phyloP scores from a whole-genome alignment of 2,113 vertebrate genomes.

The Abramis brama region DNA sequence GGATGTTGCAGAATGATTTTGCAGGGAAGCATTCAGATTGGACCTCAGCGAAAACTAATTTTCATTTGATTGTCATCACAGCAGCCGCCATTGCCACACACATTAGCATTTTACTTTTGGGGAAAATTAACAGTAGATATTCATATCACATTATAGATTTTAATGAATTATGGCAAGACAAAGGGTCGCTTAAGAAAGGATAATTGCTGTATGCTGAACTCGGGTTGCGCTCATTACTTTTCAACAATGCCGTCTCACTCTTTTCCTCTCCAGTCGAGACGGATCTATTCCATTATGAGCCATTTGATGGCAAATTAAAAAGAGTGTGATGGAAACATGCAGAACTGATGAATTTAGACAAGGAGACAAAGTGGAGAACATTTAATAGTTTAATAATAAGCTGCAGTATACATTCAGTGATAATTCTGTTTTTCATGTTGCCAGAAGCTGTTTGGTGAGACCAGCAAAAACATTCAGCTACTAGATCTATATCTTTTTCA shows the following conservation, averaged over 20 bases:
- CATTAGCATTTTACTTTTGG: slow-evolving; percentile 57
- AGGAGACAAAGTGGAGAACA: slow-evolving; percentile 75
- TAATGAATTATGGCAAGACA: slow-evolving; percentile 51
- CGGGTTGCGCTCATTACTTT: slow-evolving; percentile 57
- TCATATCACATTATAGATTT: slow-evolving; percentile 58
- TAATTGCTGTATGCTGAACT: slow-evolving; percentile 54
- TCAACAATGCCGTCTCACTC: slow-evolving; percentile 48
- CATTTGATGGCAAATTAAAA: slow-evolving; percentile 51
- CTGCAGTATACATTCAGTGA: slow-evolving; percentile 86
- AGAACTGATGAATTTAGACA: slow-evolving; percentile 62
- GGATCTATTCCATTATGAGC: slow-evolving; percentile 52
- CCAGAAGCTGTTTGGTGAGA: slow-evolving; percentile 82
- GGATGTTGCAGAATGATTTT: slow-evolving; percentile 22
- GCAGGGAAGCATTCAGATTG: not conserved
- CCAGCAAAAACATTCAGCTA: slow-evolving; percentile 83
- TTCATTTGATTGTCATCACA: slow-evolving; percentile 60
- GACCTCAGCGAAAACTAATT: slow-evolving; percentile 57
- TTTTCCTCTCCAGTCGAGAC: slow-evolving; percentile 20
- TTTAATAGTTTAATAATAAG: slow-evolving; percentile 87
- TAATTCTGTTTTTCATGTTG: slow-evolving; percentile 83
- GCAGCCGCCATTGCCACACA: slow-evolving; percentile 44
- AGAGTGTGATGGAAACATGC: slow-evolving; percentile 46
- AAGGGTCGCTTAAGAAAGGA: slow-evolving; percentile 53
- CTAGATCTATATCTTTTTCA: slow-evolving; percentile 78
- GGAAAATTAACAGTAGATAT: slow-evolving; percentile 41